These are phyloP conservation scores for Clupea harengus DNA, from an alignment of 2,113 vertebrate species.

Conservation along the genomic window DNA sequence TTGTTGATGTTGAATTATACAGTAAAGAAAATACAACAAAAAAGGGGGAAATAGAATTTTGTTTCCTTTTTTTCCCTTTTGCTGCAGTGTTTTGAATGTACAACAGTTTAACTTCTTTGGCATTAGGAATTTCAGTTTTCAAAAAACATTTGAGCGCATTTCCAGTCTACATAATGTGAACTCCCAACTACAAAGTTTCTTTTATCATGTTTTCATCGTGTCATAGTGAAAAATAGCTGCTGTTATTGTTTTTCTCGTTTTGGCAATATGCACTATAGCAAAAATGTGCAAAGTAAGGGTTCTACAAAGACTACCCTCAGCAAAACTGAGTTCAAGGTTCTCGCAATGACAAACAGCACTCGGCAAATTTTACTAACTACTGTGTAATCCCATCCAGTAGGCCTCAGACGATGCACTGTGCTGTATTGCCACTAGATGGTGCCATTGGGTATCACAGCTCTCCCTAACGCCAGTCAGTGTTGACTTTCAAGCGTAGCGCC, in stretches of 20 bases:
- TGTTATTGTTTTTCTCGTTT: conserved; percentile 53
- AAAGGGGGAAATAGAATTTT: conserved; percentile 11
- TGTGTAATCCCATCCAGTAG: conserved; percentile 21
- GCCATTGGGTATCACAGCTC: background rate
- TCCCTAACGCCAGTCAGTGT: background rate
- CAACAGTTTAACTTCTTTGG: conserved; percentile 29
- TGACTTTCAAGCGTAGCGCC: background rate
- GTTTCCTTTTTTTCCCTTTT: conserved; percentile 32
- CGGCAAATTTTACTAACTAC: background rate
- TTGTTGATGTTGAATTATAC: conserved; percentile 22
- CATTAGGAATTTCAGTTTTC: conserved; percentile 24
- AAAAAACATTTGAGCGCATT: conserved; percentile 37
- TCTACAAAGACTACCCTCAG: conserved; percentile 41
- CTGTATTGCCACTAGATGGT: conserved; percentile 37
- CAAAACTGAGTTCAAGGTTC: background rate
- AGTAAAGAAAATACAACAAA: conserved; percentile 23
- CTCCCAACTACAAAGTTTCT: conserved; percentile 69
- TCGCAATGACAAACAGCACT: background rate
- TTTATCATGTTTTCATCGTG: conserved; percentile 75
- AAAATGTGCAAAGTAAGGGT: too few relatives aligned
- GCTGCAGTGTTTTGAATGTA: conserved; percentile 47
- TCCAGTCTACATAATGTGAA: conserved; percentile 73
- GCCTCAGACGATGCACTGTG: conserved; percentile 27
- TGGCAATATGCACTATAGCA: conserved; percentile 72
- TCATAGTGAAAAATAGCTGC: conserved; percentile 71